Evolutionary conservation across 2,888 invertebrate genomes (phyloP), one percentile per base, ranked within the genome.

Genomic region (Melinopterus prodromus): DNA sequence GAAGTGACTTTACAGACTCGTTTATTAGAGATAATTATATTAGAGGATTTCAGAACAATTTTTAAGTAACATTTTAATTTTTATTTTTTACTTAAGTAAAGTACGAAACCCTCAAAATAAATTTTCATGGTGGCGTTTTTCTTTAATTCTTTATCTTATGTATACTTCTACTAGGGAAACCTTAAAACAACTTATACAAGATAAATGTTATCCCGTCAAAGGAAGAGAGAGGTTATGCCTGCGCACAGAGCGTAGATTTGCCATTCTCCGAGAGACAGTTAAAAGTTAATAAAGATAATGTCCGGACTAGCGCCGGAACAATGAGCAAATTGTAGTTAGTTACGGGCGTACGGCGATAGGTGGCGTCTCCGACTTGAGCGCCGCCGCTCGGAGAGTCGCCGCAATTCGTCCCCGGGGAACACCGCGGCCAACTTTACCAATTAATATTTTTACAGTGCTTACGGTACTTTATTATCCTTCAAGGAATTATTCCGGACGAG

Each of bases 251-350:
- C 16, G 37, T 74, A 26, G 35, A 74, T 74, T 14, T 26, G 71
- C 26, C 53, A 9, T 53, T 53, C 53, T 53, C 83, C 80, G 81
- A 81, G 81, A 85, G 85, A 84, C 85, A 86, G 87, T 87, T 26
- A 86, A 87, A 87, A 88, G 87, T 88, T 88, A 87, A 88, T 88
- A 87, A 88, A 88, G 87, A 88, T 88, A 88, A 88, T 87, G 86
- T 86, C 85, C 84, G 86, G 7, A 12, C 9, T 53, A 77, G 71
- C 85, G 84, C 87, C 87, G 87, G 87, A 88, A 88, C 88, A 88
- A 87, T 88, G 88, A 88, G 86, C 87, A 87, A 88, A 88, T 88
- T 88, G 87, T 87, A 87, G 86, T 88, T 87, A 86, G 87, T 87
- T 86, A 86, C 84, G 84, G 84, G 83, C 82, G 80, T 77, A 78